phyloP scores from a whole-genome alignment of 1,140 invertebrate species.

The Eriosoma lanigerum region DNA sequence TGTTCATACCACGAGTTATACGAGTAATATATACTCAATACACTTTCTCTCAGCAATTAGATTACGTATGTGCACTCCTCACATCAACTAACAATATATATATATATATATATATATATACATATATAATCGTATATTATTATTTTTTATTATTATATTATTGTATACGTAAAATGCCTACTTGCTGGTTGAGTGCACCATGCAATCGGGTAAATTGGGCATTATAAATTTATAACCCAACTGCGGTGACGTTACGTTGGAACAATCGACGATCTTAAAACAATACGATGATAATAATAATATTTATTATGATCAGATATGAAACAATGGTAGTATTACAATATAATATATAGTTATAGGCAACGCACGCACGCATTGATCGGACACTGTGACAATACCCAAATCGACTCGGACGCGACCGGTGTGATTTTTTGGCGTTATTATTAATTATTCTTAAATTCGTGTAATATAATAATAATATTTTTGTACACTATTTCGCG shows the following conservation, averaged over 20 bases:
- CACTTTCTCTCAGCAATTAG: constrained; percentile 49
- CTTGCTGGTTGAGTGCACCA: neutral
- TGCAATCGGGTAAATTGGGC: constrained; percentile 20
- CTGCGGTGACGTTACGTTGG: too few relatives aligned
- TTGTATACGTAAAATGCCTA: too few relatives aligned
- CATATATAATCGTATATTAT: constrained; percentile 9
- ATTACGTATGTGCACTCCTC: constrained; percentile 31
- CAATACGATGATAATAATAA: neutral
- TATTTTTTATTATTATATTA: too few relatives aligned
- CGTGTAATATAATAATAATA: constrained; percentile 14
- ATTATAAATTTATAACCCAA: too few relatives aligned
- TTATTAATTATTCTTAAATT: constrained; percentile 19
- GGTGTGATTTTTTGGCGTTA: constrained; percentile 51
- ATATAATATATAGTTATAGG: neutral
- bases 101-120: neutral
- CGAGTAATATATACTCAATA: too few relatives aligned
- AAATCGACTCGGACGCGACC: constrained; percentile 32
- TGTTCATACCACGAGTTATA: neutral
- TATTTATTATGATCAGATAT: neutral
- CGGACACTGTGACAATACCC: constrained; percentile 45
- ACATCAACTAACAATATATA: constrained; percentile 1
- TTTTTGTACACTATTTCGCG: constrained; percentile 22
- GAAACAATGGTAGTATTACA: too few relatives aligned
- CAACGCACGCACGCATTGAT: neutral
- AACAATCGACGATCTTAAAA: neutral